Evolutionary conservation across 35 echinoderm and acorn worm genomes (phyloP), one percentile per base, ranked within the genome.

Genomic region (Eucidaris tribuloides): DNA sequence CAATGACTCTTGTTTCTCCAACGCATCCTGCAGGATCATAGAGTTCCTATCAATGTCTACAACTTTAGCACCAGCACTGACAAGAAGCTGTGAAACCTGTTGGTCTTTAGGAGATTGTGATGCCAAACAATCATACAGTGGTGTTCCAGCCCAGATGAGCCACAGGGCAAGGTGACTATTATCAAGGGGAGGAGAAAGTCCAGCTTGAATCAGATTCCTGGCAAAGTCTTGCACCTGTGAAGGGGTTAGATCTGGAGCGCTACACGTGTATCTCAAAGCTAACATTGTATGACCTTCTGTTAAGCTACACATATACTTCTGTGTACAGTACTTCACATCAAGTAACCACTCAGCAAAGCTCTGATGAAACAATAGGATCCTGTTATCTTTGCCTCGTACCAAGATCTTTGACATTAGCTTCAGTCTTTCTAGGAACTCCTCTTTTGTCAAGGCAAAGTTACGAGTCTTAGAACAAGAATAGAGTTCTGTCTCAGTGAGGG

Each of bases 291-390:
- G 87, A 45, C 96, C 96, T 63, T 99, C 96, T 50, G 86, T 68
- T 50, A 83, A 48, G 76, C 80, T 99, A 71, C 96, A 99, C 28
- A 99, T 80, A 60, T 99, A 99, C 62, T 93, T 99, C 85, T 93
- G 86, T 45, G 96, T 99, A 54, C 96, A 99, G 56, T 93, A 80
- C 86, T 99, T 99, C 24, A 99, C 91, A 72, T 99, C 96, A 4
- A 89, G 86, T 20, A 99, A 65, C 96, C 96, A 99, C 61, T 99
- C 96, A 17, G 89, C 83, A 83, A 99, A 99, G 52, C 96, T 99
- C 40, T 99, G 79, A 37, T 99, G 96, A 80, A 99, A 99, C 6
- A 99, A 45, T 28, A 88, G 40, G 22, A 92, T 49, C 64, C 71
- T 85, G 48, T 93, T 85, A 44, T 93, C 96, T 48, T 84, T 78